A percentile compares a stretch with the other conserved stretches of the same genome.
Evolutionary conservation across 2,113 vertebrate species (phyloP).

Genomic region (Odocoileus virginianus): DNA sequence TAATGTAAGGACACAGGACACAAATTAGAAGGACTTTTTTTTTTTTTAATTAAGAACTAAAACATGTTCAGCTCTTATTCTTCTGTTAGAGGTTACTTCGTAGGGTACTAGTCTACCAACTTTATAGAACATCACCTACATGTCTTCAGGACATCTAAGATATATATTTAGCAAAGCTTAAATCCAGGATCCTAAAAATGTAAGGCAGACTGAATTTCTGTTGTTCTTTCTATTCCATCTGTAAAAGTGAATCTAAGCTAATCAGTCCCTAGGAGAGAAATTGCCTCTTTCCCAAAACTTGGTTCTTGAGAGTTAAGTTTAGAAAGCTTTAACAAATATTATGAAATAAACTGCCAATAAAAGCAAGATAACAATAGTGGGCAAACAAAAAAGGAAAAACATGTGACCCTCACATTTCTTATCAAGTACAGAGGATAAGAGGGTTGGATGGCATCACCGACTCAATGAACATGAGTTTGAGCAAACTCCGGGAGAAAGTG

Average conservation of each 20-base stretch:
- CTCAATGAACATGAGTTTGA: not conserved
- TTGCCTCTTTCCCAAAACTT: not conserved
- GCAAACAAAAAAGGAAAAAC: not conserved
- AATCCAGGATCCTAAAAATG: conserved; percentile 20
- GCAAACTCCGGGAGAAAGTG: not conserved
- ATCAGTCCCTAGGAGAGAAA: conserved; percentile 22
- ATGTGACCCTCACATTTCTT: not conserved
- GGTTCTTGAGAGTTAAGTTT: conserved; percentile 18
- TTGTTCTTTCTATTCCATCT: not conserved
- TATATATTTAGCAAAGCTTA: not conserved
- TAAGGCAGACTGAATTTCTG: not conserved
- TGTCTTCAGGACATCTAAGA: conserved; percentile 25
- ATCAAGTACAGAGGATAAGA: not conserved
- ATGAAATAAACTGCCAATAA: conserved; percentile 4
- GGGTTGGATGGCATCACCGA: not conserved
- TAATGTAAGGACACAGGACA: not conserved
- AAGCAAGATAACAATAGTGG: conserved; percentile 8
- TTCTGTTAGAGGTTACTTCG: not conserved
- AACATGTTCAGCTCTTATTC: not conserved
- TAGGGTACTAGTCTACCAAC: not conserved
- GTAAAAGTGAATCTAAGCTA: not conserved
- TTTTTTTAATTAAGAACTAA: not conserved
- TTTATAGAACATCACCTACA: not conserved
- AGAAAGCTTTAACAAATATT: conserved; percentile 22
- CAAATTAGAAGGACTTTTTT: not conserved